Conservation (phyloP, 2,888 invertebrate genomes). For the Theretra japonica region DNA sequence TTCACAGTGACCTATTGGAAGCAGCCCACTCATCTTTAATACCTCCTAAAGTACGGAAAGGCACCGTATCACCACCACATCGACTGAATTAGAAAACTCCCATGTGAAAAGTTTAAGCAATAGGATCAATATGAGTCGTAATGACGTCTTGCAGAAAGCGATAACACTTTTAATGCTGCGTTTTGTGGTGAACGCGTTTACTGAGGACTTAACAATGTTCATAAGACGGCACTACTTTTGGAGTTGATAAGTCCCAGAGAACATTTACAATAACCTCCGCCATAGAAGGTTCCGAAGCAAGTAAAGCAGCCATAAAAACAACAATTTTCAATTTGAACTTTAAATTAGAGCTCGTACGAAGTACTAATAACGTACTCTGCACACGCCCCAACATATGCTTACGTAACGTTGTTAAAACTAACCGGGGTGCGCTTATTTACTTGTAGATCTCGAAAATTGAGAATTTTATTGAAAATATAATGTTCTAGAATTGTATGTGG, state of each 20-base stretch:
- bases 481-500: background rate
- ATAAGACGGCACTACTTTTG: too few relatives aligned
- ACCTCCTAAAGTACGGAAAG: too few relatives aligned
- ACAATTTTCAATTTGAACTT: background rate
- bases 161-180: too few relatives aligned
- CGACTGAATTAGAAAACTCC: too few relatives aligned
- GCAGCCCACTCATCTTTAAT: too few relatives aligned
- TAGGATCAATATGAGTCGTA: too few relatives aligned
- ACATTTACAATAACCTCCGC: background rate
- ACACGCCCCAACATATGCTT: constrained; percentile 26
- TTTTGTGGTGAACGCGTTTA: too few relatives aligned
- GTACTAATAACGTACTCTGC: background rate
- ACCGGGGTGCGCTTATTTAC: constrained; percentile 39
- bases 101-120: too few relatives aligned
- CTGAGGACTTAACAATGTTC: too few relatives aligned
- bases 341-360: background rate
- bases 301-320: background rate
- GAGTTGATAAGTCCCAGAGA: background rate
- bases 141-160: too few relatives aligned
- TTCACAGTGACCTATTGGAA: too few relatives aligned
- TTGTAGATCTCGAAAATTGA: constrained; percentile 39
- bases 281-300: background rate
- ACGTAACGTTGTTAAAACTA: constrained; percentile 38
- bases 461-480: background rate
- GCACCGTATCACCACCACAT: too few relatives aligned